These are phyloP conservation scores for Andricus grossulariae DNA, from an alignment of 1,140 invertebrate species.

Conservation along the genomic window DNA sequence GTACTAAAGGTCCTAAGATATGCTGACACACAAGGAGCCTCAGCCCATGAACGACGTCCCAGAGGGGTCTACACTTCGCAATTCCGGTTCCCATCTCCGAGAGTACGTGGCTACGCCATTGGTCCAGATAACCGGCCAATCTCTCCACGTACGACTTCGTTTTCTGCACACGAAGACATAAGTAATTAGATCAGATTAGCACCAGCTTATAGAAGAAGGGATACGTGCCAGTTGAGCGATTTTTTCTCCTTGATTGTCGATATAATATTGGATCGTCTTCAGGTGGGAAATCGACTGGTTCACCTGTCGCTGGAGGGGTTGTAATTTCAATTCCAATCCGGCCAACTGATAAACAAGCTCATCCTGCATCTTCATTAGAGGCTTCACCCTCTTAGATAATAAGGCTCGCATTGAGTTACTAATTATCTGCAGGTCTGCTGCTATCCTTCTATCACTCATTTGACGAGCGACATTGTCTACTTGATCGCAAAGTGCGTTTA, in stretches of 20 bases:
- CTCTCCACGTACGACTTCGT: slow-evolving; percentile 78
- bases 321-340: slow-evolving; percentile 82
- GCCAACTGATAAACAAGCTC: slow-evolving; percentile 85
- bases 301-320: slow-evolving; percentile 81
- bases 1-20: slow-evolving; percentile 83
- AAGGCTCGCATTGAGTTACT: slow-evolving; percentile 80
- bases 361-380: slow-evolving; percentile 82
- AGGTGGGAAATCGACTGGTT: slow-evolving; percentile 85
- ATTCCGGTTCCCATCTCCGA: slow-evolving; percentile 79
- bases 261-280: slow-evolving; percentile 84
- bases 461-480: slow-evolving; percentile 84
- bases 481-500: slow-evolving; percentile 84
- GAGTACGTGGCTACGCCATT: slow-evolving; percentile 81
- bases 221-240: slow-evolving; percentile 80
- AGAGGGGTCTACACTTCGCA: slow-evolving; percentile 84
- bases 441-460: slow-evolving; percentile 81
- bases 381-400: slow-evolving; percentile 79
- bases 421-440: slow-evolving; percentile 81
- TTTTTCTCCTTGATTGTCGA: slow-evolving; percentile 83
- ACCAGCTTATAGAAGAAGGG: slow-evolving; percentile 25
- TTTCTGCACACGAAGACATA: slow-evolving; percentile 76
- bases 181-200: slow-evolving; percentile 11
- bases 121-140: slow-evolving; percentile 80
- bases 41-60: slow-evolving; percentile 81
- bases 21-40: slow-evolving; percentile 82